Conservation (phyloP, 2,113 vertebrate species). For the Nansenia antarctica region DNA sequence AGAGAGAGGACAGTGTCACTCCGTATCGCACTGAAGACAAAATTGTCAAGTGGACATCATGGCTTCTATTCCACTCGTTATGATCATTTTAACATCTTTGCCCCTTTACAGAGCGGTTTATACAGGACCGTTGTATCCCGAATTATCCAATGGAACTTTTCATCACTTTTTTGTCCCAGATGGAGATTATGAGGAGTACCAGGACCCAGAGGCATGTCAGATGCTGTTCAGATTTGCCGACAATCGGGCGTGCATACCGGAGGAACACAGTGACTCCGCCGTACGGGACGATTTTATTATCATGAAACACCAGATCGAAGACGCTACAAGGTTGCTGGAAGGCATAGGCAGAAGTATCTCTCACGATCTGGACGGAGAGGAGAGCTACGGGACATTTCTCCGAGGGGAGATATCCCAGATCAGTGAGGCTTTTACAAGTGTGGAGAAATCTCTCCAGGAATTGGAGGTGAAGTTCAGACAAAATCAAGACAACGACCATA, state of each 20-base stretch:
- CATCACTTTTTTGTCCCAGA: slow-evolving; percentile 96
- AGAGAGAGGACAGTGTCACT: slow-evolving; percentile 28
- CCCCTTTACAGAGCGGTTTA: slow-evolving; percentile 75
- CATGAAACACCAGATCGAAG: slow-evolving; percentile 88
- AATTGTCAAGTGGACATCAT: slow-evolving; percentile 39
- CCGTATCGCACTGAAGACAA: neutral
- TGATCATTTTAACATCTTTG: slow-evolving; percentile 50
- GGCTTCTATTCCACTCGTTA: slow-evolving; percentile 54
- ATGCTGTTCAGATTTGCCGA: slow-evolving; percentile 91
- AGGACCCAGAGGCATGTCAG: slow-evolving; percentile 94
- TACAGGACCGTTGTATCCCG: slow-evolving; percentile 87
- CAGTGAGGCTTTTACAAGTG: slow-evolving; percentile 86
- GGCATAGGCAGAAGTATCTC: slow-evolving; percentile 85
- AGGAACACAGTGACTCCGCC: slow-evolving; percentile 74
- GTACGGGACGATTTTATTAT: slow-evolving; percentile 88
- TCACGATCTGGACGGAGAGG: slow-evolving; percentile 92
- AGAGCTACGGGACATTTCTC: slow-evolving; percentile 90
- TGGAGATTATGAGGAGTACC: slow-evolving; percentile 92
- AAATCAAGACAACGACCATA: slow-evolving; percentile 84
- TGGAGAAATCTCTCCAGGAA: slow-evolving; percentile 89
- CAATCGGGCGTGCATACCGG: slow-evolving; percentile 73
- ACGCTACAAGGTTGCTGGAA: slow-evolving; percentile 87
- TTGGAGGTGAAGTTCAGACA: slow-evolving; percentile 93
- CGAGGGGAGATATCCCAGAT: slow-evolving; percentile 87
- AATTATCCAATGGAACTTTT: slow-evolving; percentile 95